Conservation (phyloP, 23 tunicate species). For the Trididemnum clinides region DNA sequence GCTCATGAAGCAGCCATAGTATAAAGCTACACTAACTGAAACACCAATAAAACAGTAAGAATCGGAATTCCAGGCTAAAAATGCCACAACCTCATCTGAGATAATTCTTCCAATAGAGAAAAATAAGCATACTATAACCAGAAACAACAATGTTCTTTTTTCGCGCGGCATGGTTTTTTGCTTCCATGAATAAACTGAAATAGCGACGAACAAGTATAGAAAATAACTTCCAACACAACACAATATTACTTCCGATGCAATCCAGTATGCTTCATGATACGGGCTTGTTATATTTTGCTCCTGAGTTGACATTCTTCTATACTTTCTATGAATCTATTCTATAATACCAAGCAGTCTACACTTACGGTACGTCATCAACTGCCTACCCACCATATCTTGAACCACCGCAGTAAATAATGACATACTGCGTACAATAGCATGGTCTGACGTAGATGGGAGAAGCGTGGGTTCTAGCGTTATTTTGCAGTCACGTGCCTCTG, state of each 20-base stretch:
- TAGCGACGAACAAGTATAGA: neutral
- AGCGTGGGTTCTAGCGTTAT: too few relatives aligned
- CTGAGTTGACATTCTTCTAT: too few relatives aligned
- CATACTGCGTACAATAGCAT: too few relatives aligned
- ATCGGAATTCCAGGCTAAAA: slow-evolving; percentile 63
- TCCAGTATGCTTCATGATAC: slow-evolving; percentile 61
- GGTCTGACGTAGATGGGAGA: too few relatives aligned
- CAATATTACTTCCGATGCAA: slow-evolving; percentile 47
- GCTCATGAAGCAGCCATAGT: slow-evolving; percentile 22
- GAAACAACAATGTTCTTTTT: neutral
- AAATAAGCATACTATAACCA: neutral
- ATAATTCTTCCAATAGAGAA: slow-evolving; percentile 15
- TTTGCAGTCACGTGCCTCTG: too few relatives aligned
- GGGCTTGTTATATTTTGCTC: slow-evolving; percentile 21
- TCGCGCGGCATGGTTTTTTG: neutral
- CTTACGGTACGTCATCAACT: too few relatives aligned
- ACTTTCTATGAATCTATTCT: too few relatives aligned
- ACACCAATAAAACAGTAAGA: slow-evolving; percentile 19
- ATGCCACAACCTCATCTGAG: slow-evolving; percentile 59
- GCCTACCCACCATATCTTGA: too few relatives aligned
- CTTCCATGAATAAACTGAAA: neutral
- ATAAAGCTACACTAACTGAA: slow-evolving; percentile 42
- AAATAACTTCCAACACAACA: neutral
- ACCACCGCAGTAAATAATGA: too few relatives aligned
- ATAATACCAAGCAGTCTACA: too few relatives aligned